Evolutionary conservation across 2,888 invertebrate species (phyloP).

Genomic region (Chalcosyrphus nemorum): DNA sequence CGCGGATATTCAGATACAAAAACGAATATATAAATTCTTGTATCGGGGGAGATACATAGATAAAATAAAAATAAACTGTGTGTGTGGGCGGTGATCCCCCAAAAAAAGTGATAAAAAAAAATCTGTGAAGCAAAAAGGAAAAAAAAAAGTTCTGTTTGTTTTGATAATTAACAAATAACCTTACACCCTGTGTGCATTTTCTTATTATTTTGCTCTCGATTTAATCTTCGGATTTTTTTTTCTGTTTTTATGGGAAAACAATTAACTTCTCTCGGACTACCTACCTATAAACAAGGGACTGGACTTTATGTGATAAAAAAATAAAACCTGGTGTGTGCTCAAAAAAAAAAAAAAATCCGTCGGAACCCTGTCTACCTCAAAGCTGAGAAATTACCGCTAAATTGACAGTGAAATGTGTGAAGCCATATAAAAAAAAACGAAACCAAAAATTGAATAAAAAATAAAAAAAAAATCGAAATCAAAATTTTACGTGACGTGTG

Average conservation of each 20-base stretch:
- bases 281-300: conserved; percentile 52
- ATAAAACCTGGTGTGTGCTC: conserved; percentile 9
- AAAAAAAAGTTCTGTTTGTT: conserved; percentile 66
- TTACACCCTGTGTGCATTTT: neutral
- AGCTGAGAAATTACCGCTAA: conserved; percentile 11
- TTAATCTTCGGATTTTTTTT: conserved; percentile 6
- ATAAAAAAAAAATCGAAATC: too few relatives aligned
- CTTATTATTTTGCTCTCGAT: too few relatives aligned
- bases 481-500: conserved; percentile 55
- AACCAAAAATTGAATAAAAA: neutral
- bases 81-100: conserved; percentile 62
- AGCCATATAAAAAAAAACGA: conserved; percentile 11
- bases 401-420: conserved; percentile 53
- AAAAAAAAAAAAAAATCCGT: conserved; percentile 44
- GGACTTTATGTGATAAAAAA: conserved; percentile 51
- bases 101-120: conserved; percentile 55
- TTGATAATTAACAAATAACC: conserved; percentile 63
- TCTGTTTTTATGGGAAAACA: conserved; percentile 20
- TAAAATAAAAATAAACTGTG: conserved; percentile 43
- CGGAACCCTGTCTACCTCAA: conserved; percentile 69
- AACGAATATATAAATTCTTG: conserved; percentile 15
- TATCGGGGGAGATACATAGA: too few relatives aligned
- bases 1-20: conserved; percentile 21
- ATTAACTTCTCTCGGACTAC: conserved; percentile 39
- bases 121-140: conserved; percentile 49